A percentile compares a stretch with the other conserved stretches of the same genome.
Evolutionary conservation across 1,140 invertebrate species (phyloP).

Genomic region (Drosophila athabasca): DNA sequence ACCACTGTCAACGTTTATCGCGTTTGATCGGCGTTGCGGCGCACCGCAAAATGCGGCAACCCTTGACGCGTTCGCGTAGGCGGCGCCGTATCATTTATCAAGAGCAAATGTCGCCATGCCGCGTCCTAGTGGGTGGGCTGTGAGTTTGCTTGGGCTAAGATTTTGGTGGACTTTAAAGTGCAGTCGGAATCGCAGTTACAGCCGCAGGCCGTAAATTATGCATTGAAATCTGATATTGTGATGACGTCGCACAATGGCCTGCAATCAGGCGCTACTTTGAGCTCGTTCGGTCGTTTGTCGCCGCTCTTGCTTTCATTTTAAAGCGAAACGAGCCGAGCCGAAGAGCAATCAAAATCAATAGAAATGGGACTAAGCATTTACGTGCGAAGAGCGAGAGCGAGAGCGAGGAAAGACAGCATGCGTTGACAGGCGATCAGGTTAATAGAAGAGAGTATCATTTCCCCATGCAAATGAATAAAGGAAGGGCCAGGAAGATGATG

Average conservation of each 20-base stretch:
- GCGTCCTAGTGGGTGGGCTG: background rate
- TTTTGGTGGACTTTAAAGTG: slow-evolving; percentile 58
- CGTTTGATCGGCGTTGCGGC: slow-evolving; percentile 77
- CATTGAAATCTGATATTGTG: slow-evolving; percentile 66
- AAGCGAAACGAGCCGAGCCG: too few species aligned
- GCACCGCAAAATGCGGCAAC: slow-evolving; percentile 70
- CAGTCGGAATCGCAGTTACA: slow-evolving; percentile 20
- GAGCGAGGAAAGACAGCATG: background rate
- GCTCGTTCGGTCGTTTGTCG: slow-evolving; percentile 3
- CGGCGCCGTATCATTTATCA: slow-evolving; percentile 77
- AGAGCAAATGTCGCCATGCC: slow-evolving; percentile 41
- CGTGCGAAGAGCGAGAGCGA: slow-evolving; percentile 41
- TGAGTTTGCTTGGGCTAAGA: slow-evolving; percentile 20
- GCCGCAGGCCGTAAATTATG: slow-evolving; percentile 67
- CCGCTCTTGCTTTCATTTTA: slow-evolving; percentile 45
- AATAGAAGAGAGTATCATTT: slow-evolving; percentile 3
- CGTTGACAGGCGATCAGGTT: too few species aligned
- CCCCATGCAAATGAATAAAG: slow-evolving; percentile 16
- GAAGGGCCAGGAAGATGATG: background rate
- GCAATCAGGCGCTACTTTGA: slow-evolving; percentile 55
- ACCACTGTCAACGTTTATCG: slow-evolving; percentile 65
- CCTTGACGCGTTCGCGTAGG: slow-evolving; percentile 73
- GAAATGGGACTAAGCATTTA: slow-evolving; percentile 61
- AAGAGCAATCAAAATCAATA: slow-evolving; percentile 53
- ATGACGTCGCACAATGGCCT: slow-evolving; percentile 55